A percentile compares a stretch with the other conserved stretches of the same genome.
phyloP scores from a whole-genome alignment of 2,113 vertebrate genomes.

The Nannospalax galili region DNA sequence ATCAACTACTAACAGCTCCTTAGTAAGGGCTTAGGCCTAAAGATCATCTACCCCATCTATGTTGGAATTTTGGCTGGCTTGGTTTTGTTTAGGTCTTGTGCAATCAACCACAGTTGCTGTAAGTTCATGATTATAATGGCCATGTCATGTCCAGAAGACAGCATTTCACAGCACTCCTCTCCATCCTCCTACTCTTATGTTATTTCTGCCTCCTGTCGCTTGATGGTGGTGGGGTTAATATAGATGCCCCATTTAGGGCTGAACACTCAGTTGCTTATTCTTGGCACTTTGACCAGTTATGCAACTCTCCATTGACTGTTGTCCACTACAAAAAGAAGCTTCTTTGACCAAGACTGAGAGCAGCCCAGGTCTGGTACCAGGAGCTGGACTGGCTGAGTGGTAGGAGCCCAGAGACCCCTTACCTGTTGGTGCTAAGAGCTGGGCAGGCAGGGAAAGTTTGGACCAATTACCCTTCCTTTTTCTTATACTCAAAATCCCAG shows the following conservation, averaged over 20 bases:
- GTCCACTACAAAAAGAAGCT: not conserved
- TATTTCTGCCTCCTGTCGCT: not conserved
- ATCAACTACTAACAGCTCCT: no score
- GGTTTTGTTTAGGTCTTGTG: not conserved
- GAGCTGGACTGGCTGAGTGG: not conserved
- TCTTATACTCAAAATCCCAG: not conserved
- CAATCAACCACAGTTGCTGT: not conserved
- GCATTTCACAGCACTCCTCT: not conserved
- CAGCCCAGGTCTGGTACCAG: not conserved
- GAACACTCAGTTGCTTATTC: not conserved
- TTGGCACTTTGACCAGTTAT: not conserved
- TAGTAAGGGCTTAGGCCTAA: not conserved
- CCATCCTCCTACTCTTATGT: not conserved
- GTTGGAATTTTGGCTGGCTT: not conserved
- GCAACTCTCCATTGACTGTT: not conserved
- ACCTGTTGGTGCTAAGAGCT: not conserved
- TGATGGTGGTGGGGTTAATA: not conserved
- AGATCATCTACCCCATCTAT: no score
- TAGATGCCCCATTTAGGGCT: not conserved
- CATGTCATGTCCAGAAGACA: not conserved
- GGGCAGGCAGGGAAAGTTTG: not conserved
- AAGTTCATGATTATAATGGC: no score
- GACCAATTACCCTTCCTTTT: not conserved
- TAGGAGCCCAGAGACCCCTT: not conserved
- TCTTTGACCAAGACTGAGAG: not conserved